Evolutionary conservation across 2,888 invertebrate genomes (phyloP).

Genomic region (Habrosyne pyritoides): DNA sequence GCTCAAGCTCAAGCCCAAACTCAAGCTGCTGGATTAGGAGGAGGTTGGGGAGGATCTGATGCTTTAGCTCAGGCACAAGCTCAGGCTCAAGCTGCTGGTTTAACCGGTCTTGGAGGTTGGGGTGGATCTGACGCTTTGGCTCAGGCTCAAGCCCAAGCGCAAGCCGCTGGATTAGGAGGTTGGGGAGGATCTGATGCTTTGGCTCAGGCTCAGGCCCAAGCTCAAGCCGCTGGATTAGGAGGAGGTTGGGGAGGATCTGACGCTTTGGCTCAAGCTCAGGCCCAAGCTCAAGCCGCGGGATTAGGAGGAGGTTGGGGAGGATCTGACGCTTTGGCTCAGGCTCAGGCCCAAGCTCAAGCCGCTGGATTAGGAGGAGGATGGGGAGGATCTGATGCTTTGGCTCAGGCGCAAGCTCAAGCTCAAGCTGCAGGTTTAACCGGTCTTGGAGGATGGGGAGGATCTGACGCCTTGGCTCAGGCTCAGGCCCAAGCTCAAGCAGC

Average conservation of each 20-base stretch:
- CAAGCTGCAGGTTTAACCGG: slow-evolving; percentile 12
- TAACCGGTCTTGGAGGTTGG: slow-evolving; percentile 3
- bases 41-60: slow-evolving; percentile 8
- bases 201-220: background rate
- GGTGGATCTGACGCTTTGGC: slow-evolving; percentile 14
- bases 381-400: slow-evolving; percentile 2
- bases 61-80: slow-evolving; percentile 12
- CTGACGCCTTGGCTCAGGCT: slow-evolving; percentile 18
- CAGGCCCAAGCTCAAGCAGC: slow-evolving; percentile 3
- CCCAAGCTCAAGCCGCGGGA: background rate
- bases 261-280: background rate
- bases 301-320: background rate
- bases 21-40: background rate
- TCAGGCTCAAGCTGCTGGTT: background rate
- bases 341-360: slow-evolving; percentile 17
- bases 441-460: slow-evolving; percentile 2
- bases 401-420: slow-evolving; percentile 17
- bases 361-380: slow-evolving; percentile 4
- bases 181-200: slow-evolving; percentile 15
- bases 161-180: slow-evolving; percentile 15
- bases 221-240: slow-evolving; percentile 1
- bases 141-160: slow-evolving; percentile 18
- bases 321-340: slow-evolving; percentile 10
- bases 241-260: background rate
- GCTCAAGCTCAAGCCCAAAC: slow-evolving; percentile 6